phyloP scores from a whole-genome alignment of 2,797 vertebrate species.

The Naso thynnoides region DNA sequence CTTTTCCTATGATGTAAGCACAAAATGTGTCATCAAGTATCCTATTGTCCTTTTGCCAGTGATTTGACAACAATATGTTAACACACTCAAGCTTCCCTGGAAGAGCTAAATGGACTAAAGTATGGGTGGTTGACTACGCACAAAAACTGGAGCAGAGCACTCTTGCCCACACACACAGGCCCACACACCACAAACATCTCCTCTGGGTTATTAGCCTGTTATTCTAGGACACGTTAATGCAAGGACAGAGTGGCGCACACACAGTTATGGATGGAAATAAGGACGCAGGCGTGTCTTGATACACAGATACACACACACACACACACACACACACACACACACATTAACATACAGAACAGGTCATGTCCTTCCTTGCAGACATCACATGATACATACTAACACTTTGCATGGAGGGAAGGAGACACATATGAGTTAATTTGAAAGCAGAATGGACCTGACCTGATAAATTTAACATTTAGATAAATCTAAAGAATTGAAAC shows the following conservation, averaged over 20 bases:
- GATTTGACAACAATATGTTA: background rate
- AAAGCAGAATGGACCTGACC: background rate
- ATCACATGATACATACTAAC: slow-evolving; percentile 11
- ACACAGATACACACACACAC: slow-evolving; percentile 1
- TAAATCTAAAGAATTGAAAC: slow-evolving; percentile 8
- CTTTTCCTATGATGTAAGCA: too few relatives aligned
- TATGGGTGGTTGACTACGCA: background rate
- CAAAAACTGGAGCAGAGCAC: background rate
- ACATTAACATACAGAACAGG: slow-evolving; percentile 15
- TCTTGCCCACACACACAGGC: background rate
- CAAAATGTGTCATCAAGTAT: background rate
- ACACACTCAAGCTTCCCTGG: background rate
- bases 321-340: background rate
- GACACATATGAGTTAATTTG: background rate
- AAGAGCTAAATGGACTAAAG: slow-evolving; percentile 6
- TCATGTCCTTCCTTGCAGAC: slow-evolving; percentile 32
- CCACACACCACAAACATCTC: slow-evolving; percentile 9
- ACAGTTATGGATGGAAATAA: slow-evolving; percentile 7
- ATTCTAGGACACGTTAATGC: slow-evolving; percentile 30
- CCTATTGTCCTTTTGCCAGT: background rate
- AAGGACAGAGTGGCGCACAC: slow-evolving; percentile 34
- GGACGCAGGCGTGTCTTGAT: slow-evolving; percentile 15
- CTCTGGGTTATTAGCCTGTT: slow-evolving; percentile 31
- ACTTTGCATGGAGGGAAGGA: background rate
- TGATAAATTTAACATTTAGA: slow-evolving; percentile 1